Evolutionary conservation across 2,888 invertebrate species (phyloP).

Genomic region (Desoria tigrina): DNA sequence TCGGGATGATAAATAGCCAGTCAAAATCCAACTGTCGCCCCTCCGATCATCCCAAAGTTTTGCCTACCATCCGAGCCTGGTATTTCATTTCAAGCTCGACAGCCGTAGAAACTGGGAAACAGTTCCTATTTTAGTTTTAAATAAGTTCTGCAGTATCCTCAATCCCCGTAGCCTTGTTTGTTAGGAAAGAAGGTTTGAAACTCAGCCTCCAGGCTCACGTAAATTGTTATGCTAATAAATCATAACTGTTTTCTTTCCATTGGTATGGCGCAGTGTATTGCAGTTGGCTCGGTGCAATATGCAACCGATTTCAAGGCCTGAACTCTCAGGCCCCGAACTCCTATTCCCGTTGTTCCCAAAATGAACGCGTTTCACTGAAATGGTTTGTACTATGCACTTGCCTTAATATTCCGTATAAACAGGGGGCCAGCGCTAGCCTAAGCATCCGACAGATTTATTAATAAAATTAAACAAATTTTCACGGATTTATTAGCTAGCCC

Average conservation of each 20-base stretch:
- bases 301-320: too few relatives aligned
- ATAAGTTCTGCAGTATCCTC: too few relatives aligned
- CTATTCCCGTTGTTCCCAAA: too few relatives aligned
- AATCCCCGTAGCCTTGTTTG: too few relatives aligned
- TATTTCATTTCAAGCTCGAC: too few relatives aligned
- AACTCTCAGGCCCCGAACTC: too few relatives aligned
- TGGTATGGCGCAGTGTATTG: slow-evolving; percentile 11
- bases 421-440: neutral
- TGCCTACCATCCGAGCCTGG: too few relatives aligned
- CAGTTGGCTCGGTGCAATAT: neutral
- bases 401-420: neutral
- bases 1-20: slow-evolving; percentile 40
- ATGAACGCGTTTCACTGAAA: too few relatives aligned
- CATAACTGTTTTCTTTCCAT: slow-evolving; percentile 47
- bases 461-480: slow-evolving; percentile 36
- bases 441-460: slow-evolving; percentile 37
- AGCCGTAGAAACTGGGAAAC: too few relatives aligned
- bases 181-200: neutral
- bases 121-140: too few relatives aligned
- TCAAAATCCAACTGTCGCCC: slow-evolving; percentile 36
- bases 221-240: slow-evolving; percentile 52
- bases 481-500: slow-evolving; percentile 28
- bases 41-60: neutral
- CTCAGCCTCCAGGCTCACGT: slow-evolving; percentile 35
- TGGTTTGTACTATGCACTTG: too few relatives aligned